Evolutionary conservation across 2,888 invertebrate genomes (phyloP), one percentile per base, ranked within the genome.

Genomic region (Deilephila elpenor): DNA sequence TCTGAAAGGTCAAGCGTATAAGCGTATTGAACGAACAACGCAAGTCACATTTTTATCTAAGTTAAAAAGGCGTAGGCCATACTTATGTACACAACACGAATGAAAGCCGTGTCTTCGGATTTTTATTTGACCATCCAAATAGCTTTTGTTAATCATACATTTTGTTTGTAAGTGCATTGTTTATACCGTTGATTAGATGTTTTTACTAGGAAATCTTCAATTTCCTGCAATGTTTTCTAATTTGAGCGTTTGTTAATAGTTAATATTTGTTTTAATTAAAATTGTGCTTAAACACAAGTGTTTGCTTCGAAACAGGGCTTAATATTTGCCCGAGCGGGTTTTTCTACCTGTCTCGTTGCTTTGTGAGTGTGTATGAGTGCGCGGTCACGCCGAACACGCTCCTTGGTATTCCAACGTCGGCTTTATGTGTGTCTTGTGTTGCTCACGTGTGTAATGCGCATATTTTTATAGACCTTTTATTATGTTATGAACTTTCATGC

Each of bases 341-440:
- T 88, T 89, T 89, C 85, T 91, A 92, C 92, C 91, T 92, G 91
- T 89, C 85, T 84, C 78, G 81, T 82, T 79, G 88, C 89, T 87
- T 91, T 90, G 89, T 90, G 87, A 85, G 80, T 79, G 83, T 84
- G 84, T 87, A 88, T 87, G 90, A 91, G 89, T 89, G 90, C 90
- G 84, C 81, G 90, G 90, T 91, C 91, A 91, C 91, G 90, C 89
- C 85, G 89, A 84, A 83, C 80, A 82, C 76, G 79, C 86, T 90
- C 84, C 87, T 89, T 88, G 86, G 86, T 86, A 88, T 89, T 87
- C 86, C 80, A 83, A 78, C 79, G 80, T 77, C 78, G 84, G 79
- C 84, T 89, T 87, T 89, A 87, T 86, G 85, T 80, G 77, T 80
- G 78, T 83, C 78, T 82, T 81, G 85, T 87, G 80, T 82, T 79